phyloP scores from a whole-genome alignment of 2,888 invertebrate genomes.

The Smittia sp. region DNA sequence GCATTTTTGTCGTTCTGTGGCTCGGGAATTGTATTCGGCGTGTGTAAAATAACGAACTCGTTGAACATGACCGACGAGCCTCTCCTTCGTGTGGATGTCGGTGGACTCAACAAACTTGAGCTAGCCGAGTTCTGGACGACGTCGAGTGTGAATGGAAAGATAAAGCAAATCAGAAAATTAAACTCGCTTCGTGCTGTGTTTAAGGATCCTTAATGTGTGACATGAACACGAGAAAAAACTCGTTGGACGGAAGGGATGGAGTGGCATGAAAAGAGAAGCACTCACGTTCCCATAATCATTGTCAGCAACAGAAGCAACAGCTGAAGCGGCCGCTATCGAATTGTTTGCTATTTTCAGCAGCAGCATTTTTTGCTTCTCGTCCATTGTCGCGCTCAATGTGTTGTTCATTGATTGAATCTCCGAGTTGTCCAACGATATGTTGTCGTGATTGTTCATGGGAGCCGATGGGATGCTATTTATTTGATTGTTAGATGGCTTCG shows the following conservation, averaged over 20 bases:
- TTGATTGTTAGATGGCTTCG: constrained; percentile 46
- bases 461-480: constrained; percentile 42
- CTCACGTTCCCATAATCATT: constrained; percentile 40
- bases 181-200: neutral
- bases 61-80: constrained; percentile 87
- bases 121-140: constrained; percentile 61
- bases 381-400: constrained; percentile 43
- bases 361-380: constrained; percentile 50
- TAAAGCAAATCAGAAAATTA: constrained; percentile 19
- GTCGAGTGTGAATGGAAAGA: neutral
- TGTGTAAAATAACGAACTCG: constrained; percentile 76
- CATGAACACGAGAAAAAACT: neutral
- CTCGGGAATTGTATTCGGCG: constrained; percentile 52
- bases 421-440: constrained; percentile 52
- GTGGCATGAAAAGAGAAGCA: neutral
- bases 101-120: constrained; percentile 69
- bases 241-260: no score
- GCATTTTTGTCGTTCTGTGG: constrained; percentile 56
- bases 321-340: constrained; percentile 33
- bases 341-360: constrained; percentile 50
- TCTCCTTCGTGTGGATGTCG: constrained; percentile 64
- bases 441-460: constrained; percentile 41
- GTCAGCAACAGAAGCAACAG: constrained; percentile 37
- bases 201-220: neutral
- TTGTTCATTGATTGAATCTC: constrained; percentile 47